Conservation (phyloP, 2,113 vertebrate genomes). For the Chunga burmeisteri region DNA sequence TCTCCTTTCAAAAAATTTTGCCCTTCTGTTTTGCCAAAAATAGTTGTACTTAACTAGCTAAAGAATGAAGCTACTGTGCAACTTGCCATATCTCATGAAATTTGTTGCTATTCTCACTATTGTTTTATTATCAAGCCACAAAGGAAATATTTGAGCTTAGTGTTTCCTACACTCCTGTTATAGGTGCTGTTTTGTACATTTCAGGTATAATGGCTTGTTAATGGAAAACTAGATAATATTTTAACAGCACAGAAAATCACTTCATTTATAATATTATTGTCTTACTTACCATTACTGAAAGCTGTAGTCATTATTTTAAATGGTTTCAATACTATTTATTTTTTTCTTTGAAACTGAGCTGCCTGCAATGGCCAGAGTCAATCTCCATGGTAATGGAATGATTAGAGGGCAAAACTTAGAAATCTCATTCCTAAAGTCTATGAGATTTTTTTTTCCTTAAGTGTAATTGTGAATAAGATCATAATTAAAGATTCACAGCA, state of each 20-base stretch:
- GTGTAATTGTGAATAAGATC: not conserved
- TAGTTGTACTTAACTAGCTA: constrained; percentile 64
- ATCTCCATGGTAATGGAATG: not conserved
- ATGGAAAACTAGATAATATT: not conserved
- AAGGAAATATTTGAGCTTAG: not conserved
- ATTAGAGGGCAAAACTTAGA: not conserved
- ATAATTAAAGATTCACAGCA: not conserved
- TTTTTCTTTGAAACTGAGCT: not conserved
- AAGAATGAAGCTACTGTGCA: constrained; percentile 35
- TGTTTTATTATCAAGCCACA: constrained; percentile 27
- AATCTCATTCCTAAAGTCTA: not conserved
- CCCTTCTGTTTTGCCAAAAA: constrained; percentile 68
- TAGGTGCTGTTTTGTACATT: not conserved
- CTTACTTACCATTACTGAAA: not conserved
- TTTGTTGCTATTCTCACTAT: constrained; percentile 4
- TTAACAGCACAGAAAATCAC: not conserved
- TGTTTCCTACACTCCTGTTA: not conserved
- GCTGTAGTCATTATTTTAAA: not conserved
- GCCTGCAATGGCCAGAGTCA: not conserved
- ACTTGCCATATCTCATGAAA: not conserved
- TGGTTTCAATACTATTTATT: not conserved
- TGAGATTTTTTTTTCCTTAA: not conserved
- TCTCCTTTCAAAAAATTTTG: constrained; percentile 60
- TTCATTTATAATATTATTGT: not conserved
- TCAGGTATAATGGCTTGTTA: not conserved